Evolutionary conservation across 2,113 vertebrate genomes (phyloP).

Genomic region (Carlito syrichta): DNA sequence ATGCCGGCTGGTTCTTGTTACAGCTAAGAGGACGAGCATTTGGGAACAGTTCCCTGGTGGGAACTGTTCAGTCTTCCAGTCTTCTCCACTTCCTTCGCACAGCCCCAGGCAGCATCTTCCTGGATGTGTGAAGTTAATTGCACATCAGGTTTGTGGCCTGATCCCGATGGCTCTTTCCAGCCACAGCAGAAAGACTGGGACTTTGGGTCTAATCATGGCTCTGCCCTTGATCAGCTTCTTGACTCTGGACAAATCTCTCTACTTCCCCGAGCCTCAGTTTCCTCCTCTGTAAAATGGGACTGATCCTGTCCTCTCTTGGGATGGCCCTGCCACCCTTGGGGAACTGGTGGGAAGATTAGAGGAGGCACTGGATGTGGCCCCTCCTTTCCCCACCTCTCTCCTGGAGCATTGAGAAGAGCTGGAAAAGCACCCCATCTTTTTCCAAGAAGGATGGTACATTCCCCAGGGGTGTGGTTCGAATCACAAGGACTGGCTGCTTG

Average conservation of each 20-base stretch:
- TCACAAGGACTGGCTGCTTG: background rate
- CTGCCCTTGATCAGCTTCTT: background rate
- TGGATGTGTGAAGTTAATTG: background rate
- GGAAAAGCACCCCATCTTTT: rapidly evolving
- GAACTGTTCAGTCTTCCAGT: no score
- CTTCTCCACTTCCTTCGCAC: background rate
- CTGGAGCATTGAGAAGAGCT: no score
- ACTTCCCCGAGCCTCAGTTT: background rate
- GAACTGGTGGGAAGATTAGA: background rate
- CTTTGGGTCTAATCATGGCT: no score
- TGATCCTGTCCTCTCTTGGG: rapidly evolving
- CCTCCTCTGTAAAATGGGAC: background rate
- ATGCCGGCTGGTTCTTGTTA: no score
- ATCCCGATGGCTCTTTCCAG: background rate
- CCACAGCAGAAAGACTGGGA: background rate
- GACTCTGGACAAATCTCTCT: background rate
- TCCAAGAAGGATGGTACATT: no score
- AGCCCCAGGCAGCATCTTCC: background rate
- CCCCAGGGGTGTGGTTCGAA: background rate
- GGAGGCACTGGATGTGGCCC: background rate
- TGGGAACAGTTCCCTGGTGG: background rate
- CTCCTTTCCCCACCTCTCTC: background rate
- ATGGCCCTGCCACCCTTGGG: rapidly evolving
- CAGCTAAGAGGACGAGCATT: rapidly evolving
- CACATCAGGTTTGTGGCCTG: no score